Conservation (phyloP, 2,797 vertebrate species). For the Phrynocephalus forsythii region DNA sequence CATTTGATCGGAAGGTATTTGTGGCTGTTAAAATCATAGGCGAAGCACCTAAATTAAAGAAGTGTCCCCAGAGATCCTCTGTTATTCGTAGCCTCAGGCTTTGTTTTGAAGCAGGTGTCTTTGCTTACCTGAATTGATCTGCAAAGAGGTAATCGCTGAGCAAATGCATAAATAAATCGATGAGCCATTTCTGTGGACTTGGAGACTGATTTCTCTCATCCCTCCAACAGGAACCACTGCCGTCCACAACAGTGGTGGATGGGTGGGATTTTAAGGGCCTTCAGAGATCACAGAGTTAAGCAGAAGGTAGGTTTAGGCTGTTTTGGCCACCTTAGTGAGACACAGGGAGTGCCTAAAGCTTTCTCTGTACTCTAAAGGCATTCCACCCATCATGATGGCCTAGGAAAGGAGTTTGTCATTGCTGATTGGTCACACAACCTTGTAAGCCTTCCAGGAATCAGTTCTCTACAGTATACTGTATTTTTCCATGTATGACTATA, state of each 20-base stretch:
- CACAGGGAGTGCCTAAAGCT: background rate
- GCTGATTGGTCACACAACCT: background rate
- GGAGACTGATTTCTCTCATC: too few species aligned
- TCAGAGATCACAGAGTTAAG: background rate
- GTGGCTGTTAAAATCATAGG: constrained; percentile 9
- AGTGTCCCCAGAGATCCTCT: too few species aligned
- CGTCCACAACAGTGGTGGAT: too few species aligned
- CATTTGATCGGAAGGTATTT: background rate
- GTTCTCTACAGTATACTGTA: too few species aligned
- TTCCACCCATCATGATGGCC: background rate
- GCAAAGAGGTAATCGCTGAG: background rate
- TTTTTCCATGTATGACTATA: too few species aligned
- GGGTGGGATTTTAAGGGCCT: background rate
- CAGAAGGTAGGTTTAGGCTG: background rate
- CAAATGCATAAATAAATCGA: too few species aligned
- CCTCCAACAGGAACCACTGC: too few species aligned
- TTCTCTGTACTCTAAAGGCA: background rate
- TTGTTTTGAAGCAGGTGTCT: background rate
- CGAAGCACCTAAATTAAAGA: background rate
- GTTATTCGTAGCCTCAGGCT: background rate
- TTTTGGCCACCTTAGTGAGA: background rate
- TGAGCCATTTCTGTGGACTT: too few species aligned
- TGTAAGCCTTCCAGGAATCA: background rate
- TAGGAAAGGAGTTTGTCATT: background rate
- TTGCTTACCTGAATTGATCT: background rate